Evolutionary conservation across 2,113 vertebrate species (phyloP), one percentile per base, ranked within the genome.

Genomic region (Ochotona curzoniae): DNA sequence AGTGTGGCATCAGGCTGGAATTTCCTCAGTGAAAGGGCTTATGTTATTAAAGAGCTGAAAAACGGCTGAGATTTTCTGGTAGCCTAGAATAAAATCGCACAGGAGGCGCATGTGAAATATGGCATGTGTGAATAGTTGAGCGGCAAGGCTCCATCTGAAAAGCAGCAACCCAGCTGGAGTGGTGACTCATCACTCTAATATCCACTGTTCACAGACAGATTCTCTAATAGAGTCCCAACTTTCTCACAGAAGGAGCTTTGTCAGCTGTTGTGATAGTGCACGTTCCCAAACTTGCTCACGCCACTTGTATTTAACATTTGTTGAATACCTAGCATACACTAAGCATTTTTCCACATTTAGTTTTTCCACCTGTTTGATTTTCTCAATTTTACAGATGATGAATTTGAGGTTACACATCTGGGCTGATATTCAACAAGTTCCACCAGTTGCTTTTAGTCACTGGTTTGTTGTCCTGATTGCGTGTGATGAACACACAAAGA

Each of bases 31-130:
- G 89, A 87, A 96, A 93, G 44, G 75, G 69, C 90, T 95, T 90
- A 95, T 87, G 63, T 94, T 96, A 73, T 94, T 84, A 96, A 92
- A 95, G 38, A 82, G 44, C 54, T 94, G 69, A 92, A 94, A 94
- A 93, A 93, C 0, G 8, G 82, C 82, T 94, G 93, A 86, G 64
- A 83, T 90, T 85, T 97, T 93, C 92, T 93, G 69, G 85, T 93
- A 94, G 87, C 85, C 78, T 75, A 82, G 51, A 95, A 93, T 85
- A 82, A 96, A 89, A 90, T 0, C 66, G 64, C 30, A 82, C 35
- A 21, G 66, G n/a, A 83, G 89, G 70, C 60, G 28, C 38, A 5
- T 51, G 84, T 96, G 81, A 90, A 94, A 87, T 82, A 49, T 4
- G 89, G 91, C 51, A 75, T 26, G 80, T 96, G 90, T 84, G 63